Evolutionary conservation across 1,140 invertebrate species (phyloP).

Genomic region (Scylla paramamosain): DNA sequence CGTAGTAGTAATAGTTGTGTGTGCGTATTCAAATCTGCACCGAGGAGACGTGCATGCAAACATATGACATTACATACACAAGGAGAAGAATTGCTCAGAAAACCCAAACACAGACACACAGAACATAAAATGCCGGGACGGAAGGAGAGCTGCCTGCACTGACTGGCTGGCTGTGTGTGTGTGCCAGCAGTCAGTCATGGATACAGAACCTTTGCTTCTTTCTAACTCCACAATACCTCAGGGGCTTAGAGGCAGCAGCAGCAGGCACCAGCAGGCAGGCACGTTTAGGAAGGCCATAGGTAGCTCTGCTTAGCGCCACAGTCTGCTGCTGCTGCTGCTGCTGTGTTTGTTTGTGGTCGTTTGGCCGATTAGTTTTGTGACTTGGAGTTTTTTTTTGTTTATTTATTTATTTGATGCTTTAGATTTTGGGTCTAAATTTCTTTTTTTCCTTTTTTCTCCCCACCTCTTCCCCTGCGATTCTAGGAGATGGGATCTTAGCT

Average conservation of each 20-base stretch:
- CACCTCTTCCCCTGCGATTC: conserved; percentile 24
- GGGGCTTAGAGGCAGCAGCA: background rate
- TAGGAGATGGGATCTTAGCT: conserved; percentile 76
- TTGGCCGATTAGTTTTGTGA: background rate
- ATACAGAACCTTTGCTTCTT: conserved; percentile 83
- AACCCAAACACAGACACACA: background rate
- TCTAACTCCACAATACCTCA: conserved; percentile 78
- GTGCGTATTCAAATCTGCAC: too few species aligned
- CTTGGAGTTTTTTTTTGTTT: background rate
- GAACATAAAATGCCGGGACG: background rate
- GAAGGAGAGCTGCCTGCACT: background rate
- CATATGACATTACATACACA: too few species aligned
- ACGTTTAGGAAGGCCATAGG: too few species aligned
- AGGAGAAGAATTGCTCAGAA: background rate
- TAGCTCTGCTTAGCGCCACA: too few species aligned
- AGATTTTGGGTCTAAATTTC: conserved; percentile 69
- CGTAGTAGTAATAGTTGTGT: too few species aligned
- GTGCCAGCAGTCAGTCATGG: conserved; percentile 42
- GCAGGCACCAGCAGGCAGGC: too few species aligned
- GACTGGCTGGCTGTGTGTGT: background rate
- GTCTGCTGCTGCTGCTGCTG: too few species aligned
- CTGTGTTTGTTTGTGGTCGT: conserved; percentile 53
- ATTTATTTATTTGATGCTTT: conserved; percentile 4
- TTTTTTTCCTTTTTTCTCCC: conserved; percentile 84
- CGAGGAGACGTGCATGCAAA: too few species aligned